Base-by-base conservation (phyloP, 2,888 invertebrate species). In the Lasioglossum morio region DNA sequence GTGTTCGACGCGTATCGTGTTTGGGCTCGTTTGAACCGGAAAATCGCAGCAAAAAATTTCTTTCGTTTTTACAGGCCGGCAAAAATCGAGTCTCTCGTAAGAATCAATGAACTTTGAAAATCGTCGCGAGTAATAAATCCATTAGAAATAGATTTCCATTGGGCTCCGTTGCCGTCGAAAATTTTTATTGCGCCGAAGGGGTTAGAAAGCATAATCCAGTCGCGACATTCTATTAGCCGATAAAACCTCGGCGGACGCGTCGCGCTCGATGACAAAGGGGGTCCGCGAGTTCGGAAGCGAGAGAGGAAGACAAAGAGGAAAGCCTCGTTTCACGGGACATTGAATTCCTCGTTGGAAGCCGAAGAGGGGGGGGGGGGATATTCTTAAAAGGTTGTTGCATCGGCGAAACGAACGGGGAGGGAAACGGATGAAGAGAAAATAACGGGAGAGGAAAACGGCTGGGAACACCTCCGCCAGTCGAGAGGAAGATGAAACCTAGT, bases 271-370 rank as follows among this genome's bases (percentile, higher is more conserved):
- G 84, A 90, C 82, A 90, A 89, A 85, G 69, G 63, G 63, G 46
- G 37, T 37, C 16, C 16, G 66, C 46, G 78, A 57, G 77, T 53
- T 66, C 74, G 77, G 77, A 84, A 80, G 37, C 53, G 53, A 53
- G 75, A n/a, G 75, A 76, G 40, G 16, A 79, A 82, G 79, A 76
- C 57, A 63, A 63, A 72, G 80, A 75, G 82, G 73, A 77, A 81
- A 81, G 83, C 23, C 83, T 91, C 91, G 88, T 90, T 90, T 90
- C 88, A 89, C 88, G 91, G 82, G 72, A 84, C 90, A 89, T 90
- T 90, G 89, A 90, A 87, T 90, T 88, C 87, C 82, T 27, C 5
- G 63, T 5, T 27, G 63, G 63, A 30, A 5, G 75, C 82, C 76
- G 84, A 82, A 79, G 60, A 63, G 77, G 74, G 2, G 43, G 14